Evolutionary conservation across 2,888 invertebrate species (phyloP), one percentile per base, ranked within the genome.

Genomic region (Aplocera efformata): DNA sequence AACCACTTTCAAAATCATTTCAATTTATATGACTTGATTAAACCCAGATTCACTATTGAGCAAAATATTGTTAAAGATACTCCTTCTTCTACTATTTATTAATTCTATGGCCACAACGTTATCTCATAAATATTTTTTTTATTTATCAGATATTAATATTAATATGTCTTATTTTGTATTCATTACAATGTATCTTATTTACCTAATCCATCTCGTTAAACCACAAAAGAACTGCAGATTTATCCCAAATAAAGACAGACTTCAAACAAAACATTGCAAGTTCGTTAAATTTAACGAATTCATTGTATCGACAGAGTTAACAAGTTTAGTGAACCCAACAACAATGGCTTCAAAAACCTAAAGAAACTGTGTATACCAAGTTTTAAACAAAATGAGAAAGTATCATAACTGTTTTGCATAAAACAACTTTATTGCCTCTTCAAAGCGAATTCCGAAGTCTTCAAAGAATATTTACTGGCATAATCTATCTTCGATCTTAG

Each of bases 381-480:
- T 30, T 42, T 36, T 20, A 44, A 45, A 38, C 35, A 33, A 42
- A 35, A 45, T 45, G 35, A 45, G 39, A 38, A 46, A 48, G 47
- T 44, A 43, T 35, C 34, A 11, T 10, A 32, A 20, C 32, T 24
- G 28, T 26, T 21, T 37, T 26, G 30, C 21, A 25, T 13, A 8
- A 28, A 43, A 32, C 26, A 17, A 9, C 11, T 32, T 24, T 28
- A 33, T 32, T 35, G 24, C 22, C 22, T 30, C 29, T 42, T 36
- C 36, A 35, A 32, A 32, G 39, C 17, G 13, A 32, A 45, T 23
- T 32, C 10, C 7, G 7, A 39, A 32, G 8, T 28, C 28, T 35
- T 44, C 28, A 39, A 35, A 39, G 24, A 27, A 38, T 26, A 30
- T 27, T 31, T 31, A 41, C 6, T 1, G 13, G 32, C 20, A 23